Evolutionary conservation across 2,113 vertebrate species (phyloP).

Genomic region (Cacatua alba): DNA sequence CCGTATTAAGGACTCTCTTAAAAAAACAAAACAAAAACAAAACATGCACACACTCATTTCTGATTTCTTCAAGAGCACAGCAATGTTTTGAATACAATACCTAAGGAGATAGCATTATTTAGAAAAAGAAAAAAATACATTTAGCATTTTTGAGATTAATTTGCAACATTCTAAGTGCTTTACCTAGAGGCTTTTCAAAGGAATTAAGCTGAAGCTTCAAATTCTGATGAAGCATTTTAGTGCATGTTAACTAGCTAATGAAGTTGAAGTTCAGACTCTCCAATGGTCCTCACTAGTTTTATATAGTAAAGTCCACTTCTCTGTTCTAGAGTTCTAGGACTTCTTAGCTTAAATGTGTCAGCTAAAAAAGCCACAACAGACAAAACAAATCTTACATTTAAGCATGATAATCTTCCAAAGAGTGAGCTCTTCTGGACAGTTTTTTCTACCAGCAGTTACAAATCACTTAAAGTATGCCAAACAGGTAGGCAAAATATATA

Average conservation of each 20-base stretch:
- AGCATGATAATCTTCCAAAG: not conserved
- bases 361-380: not conserved
- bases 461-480: not conserved
- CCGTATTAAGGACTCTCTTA: slow-evolving; percentile 94
- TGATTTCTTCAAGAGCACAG: slow-evolving; percentile 4
- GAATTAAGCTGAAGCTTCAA: not conserved
- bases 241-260: not conserved
- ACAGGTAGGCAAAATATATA: not conserved
- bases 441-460: not conserved
- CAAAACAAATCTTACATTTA: not conserved
- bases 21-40: slow-evolving; percentile 50
- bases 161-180: not conserved
- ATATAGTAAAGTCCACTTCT: not conserved
- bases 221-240: not conserved
- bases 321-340: not conserved
- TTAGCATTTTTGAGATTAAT: not conserved
- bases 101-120: not conserved
- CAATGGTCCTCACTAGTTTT: not conserved
- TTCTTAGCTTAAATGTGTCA: not conserved
- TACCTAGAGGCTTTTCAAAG: not conserved
- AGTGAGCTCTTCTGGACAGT: not conserved
- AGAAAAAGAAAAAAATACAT: not conserved
- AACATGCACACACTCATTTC: slow-evolving; percentile 3
- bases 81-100: not conserved
- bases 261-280: not conserved